Base-by-base conservation (phyloP, 23 tunicate species). In the Phallusia fumigata region DNA sequence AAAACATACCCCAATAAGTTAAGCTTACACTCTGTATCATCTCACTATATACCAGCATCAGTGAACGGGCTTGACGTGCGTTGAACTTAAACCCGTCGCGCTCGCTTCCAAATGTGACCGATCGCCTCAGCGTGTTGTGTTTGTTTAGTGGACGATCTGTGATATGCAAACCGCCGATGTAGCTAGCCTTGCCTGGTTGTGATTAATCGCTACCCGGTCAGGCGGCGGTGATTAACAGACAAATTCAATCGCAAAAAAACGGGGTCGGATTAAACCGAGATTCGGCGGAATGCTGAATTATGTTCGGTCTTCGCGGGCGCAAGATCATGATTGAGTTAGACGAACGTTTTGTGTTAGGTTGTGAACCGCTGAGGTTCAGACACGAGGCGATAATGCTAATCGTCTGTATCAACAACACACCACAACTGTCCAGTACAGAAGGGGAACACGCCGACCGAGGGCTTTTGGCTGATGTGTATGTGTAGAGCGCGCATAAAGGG, bases 121-220 rank as follows among this genome's bases (percentile, higher is more conserved):
- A 58, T 58, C 15, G 16, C 1, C 69, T 58, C 28, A 1, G 1
- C 69, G 5, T 16, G 13, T 1, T 24, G 26, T 58, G 69, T 58
- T 58, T 58, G 69, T 58, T 21, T 58, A 58, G 69, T 58, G 28
- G 28, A 58, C 69, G 3, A 21, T 24, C 26, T 6, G 69, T 24
- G 69, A 58, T 58, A 58, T 24, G 28, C 69, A 58, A 58, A 58
- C 69, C 69, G 69, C 69, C 69, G 2, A 58, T 58, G 3, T 58
- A 21, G 47, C 10, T 40, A 5, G 47, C 47, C 47, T 5, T 5
- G 69, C 69, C 69, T 2, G 28, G 28, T 16, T 58, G 26, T 58
- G 69, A 58, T 22, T 58, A 58, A 58, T 58, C 26, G 69, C 16
- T 22, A 58, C 15, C 28, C 69, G 69, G 69, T 5, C 5, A 40